Evolutionary conservation across 2,113 vertebrate genomes (phyloP).

Genomic region (Machaerirhynchus nigripectus): DNA sequence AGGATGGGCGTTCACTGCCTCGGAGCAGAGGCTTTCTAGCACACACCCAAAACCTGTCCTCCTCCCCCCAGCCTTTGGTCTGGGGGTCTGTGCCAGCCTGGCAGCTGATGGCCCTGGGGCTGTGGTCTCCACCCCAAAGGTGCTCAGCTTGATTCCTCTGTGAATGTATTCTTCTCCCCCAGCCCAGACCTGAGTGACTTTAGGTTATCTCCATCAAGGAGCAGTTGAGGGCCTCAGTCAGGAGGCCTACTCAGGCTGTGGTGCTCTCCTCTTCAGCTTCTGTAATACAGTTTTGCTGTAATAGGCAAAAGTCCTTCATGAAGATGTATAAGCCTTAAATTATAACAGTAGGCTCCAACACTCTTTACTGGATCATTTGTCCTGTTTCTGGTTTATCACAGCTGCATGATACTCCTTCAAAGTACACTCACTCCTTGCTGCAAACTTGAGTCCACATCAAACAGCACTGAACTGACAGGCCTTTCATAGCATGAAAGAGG

Average conservation of each 20-base stretch:
- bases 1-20: neutral
- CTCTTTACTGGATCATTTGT: neutral
- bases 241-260: neutral
- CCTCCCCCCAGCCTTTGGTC: rapidly evolving
- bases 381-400: neutral
- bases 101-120: neutral
- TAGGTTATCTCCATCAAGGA: neutral
- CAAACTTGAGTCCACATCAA: neutral
- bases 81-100: rapidly evolving
- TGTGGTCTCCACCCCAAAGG: neutral
- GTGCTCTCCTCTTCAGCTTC: neutral
- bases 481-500: neutral
- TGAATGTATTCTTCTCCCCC: neutral
- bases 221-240: neutral
- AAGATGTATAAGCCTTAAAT: neutral
- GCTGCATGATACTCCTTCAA: neutral
- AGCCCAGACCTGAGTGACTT: neutral
- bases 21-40: neutral
- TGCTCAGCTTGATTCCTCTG: neutral
- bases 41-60: neutral
- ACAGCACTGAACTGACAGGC: neutral
- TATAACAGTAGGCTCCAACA: neutral
- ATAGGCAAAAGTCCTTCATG: neutral
- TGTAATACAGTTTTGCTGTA: neutral
- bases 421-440: neutral